Conservation (phyloP, 2,797 vertebrate genomes). For the Poecile montanus region DNA sequence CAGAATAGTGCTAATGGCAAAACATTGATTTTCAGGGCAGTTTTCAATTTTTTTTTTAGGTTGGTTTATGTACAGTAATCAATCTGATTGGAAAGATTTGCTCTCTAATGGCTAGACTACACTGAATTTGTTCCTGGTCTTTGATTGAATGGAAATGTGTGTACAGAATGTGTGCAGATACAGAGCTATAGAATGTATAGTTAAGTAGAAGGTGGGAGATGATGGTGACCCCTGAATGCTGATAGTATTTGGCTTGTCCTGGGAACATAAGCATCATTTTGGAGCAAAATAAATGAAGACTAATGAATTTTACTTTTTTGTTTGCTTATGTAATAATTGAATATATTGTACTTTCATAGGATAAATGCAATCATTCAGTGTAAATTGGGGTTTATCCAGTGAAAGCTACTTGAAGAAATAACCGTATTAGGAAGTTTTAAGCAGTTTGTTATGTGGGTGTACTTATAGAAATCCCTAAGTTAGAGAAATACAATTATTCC, state of each 20-base stretch:
- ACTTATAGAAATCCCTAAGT: background rate
- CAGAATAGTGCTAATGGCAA: background rate
- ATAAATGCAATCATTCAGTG: background rate
- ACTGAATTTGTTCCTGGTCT: background rate
- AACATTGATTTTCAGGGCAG: background rate
- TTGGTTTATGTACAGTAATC: background rate
- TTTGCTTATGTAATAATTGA: background rate
- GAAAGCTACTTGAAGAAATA: background rate
- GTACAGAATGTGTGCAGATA: background rate
- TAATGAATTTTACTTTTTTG: background rate
- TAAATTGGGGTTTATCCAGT: background rate
- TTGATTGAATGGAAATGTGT: background rate
- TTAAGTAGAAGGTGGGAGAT: background rate
- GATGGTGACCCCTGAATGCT: background rate
- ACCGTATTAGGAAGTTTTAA: fast-evolving
- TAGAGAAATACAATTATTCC: background rate
- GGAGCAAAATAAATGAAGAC: background rate
- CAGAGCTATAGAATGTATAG: fast-evolving
- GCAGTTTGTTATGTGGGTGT: background rate
- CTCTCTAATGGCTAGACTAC: background rate
- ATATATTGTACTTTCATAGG: background rate
- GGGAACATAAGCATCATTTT: background rate
- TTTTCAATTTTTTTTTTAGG: background rate
- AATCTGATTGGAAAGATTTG: fast-evolving
- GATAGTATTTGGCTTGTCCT: background rate